Evolutionary conservation across 2,888 invertebrate species (phyloP).

Genomic region (Eristalis arbustorum): DNA sequence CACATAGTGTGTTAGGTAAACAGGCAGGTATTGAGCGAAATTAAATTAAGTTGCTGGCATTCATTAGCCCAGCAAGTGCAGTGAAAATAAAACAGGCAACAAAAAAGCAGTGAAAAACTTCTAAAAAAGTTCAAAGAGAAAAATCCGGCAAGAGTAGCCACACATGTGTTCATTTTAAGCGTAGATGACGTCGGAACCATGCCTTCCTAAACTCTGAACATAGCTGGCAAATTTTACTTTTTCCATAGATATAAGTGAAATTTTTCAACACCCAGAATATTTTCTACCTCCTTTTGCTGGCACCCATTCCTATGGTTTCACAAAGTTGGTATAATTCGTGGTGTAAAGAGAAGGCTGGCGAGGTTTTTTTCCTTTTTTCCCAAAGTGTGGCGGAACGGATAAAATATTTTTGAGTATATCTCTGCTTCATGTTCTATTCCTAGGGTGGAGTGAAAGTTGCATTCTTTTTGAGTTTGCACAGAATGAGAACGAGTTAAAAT

Average conservation of each 20-base stretch:
- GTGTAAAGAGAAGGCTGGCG: neutral
- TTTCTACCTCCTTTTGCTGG: conserved; percentile 10
- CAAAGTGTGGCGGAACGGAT: neutral
- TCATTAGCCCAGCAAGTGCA: conserved; percentile 50
- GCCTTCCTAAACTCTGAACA: conserved; percentile 3
- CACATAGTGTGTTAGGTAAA: conserved; percentile 20
- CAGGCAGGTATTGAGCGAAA: conserved; percentile 37
- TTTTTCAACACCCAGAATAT: conserved; percentile 30
- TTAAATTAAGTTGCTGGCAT: conserved; percentile 51
- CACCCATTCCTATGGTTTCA: neutral
- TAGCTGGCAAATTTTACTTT: conserved; percentile 30
- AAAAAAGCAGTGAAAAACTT: conserved; percentile 9
- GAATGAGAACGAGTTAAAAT: neutral
- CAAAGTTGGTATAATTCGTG: neutral
- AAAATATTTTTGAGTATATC: conserved; percentile 35
- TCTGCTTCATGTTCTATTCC: neutral
- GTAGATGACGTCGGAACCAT: conserved; percentile 22
- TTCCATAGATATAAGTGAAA: conserved; percentile 13
- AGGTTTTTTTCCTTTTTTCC: neutral
- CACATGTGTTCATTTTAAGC: conserved; percentile 33
- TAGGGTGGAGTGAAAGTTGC: neutral
- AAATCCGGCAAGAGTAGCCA: neutral
- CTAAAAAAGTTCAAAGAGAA: neutral
- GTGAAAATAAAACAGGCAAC: conserved; percentile 12
- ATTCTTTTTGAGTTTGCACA: neutral